These are phyloP conservation scores for Pteruthius melanotis DNA, from an alignment of 2,113 vertebrate species.

Conservation along the genomic window DNA sequence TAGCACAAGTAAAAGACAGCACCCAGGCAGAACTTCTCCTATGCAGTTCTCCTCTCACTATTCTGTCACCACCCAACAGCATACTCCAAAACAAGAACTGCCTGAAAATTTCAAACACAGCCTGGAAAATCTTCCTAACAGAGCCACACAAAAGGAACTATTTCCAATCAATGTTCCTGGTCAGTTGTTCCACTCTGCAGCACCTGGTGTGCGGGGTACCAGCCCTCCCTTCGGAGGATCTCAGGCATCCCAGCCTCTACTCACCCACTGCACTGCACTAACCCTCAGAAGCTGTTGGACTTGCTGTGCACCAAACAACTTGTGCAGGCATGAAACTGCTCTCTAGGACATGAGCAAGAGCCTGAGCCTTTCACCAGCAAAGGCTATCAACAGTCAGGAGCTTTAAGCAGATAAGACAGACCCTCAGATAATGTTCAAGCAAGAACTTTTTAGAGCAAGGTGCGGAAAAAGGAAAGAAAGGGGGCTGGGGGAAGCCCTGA, in stretches of 20 bases:
- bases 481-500: background rate
- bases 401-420: background rate
- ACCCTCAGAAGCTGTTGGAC: background rate
- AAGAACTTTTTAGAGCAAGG: background rate
- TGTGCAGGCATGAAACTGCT: background rate
- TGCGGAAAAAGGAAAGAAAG: background rate
- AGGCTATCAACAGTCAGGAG: background rate
- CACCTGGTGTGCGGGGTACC: too few species aligned
- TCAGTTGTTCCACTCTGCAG: background rate
- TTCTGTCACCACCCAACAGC: background rate
- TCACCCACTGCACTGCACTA: accelerated
- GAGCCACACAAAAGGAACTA: background rate
- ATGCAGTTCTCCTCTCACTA: background rate
- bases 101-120: background rate
- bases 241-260: background rate
- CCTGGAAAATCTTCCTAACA: background rate
- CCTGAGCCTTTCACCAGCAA: background rate
- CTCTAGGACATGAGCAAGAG: background rate
- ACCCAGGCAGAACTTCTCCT: background rate
- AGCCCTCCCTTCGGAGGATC: background rate
- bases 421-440: background rate
- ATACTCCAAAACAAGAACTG: background rate
- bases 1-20: background rate
- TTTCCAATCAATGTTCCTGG: background rate
- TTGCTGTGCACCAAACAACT: background rate